Evolutionary conservation across 2,113 vertebrate genomes (phyloP), one percentile per base, ranked within the genome.

Genomic region (Triplophysa dalaica): DNA sequence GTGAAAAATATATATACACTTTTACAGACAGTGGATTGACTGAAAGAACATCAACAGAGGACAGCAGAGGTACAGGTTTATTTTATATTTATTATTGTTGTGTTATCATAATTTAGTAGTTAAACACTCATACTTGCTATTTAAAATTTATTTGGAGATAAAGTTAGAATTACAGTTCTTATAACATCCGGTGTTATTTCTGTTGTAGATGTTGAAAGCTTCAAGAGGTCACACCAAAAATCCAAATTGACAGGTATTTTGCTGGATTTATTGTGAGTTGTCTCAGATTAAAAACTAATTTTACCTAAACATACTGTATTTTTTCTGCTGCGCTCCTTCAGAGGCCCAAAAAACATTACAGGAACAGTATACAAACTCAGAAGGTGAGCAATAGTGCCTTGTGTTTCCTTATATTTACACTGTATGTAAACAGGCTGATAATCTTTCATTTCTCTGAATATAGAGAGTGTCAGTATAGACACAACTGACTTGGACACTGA

Each of bases 381-480:
- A n/a, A 75, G 72, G 72, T 63, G 38, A 63, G 72, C 8, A 9
- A 73, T 24, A 43, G 8, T 43, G 54, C 26, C 50, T 60, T 60
- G 19, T 43, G 54, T 10, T 21, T 45, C 50, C 50, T 2, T 58
- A 6, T 21, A 17, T 56, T 56, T 7, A 19, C 7, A 19, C 8
- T 58, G n/a, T 21, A n/a, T 21, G 17, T 58, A 19, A 58, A 6
- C 54, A 21, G 48, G 45, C 29, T 68, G 22, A 48, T 52, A 9
- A 54, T 81, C 22, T 26, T 78, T 16, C 1, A 13, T 76, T 21
- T 22, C 22, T 81, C 45, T 66, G 16, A 64, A 33, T 81, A 19
- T 58, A 81, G 79, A 73, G 38, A 86, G 79, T 50, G 24, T 75
- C 58, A 86, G 72, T 52, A 65, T 29, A 41, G 76, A 79, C 75